Base-by-base conservation (phyloP, 2,888 invertebrate species). In the Dione juno region DNA sequence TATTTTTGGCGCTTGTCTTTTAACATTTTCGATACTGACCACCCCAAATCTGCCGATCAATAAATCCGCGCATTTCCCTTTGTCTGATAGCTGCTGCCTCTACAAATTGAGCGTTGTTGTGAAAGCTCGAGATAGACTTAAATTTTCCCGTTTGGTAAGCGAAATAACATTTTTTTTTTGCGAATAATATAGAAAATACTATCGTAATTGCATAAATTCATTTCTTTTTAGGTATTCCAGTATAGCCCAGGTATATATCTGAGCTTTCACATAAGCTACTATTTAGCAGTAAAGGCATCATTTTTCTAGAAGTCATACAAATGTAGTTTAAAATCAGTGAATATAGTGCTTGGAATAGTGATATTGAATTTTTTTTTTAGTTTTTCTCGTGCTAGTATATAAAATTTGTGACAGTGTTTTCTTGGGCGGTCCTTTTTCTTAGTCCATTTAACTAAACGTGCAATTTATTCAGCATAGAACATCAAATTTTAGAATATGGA, bases 341-440 rank as follows among this genome's bases (percentile, higher is more conserved):
- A 11, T 14, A 43, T 45, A 61, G 61, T 61, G 61, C 61, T 61
- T 61, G n/a, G n/a, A n/a, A 59, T 61, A 61, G 61, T 61, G 45
- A 8, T 61, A n/a, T 7, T 61, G 8, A 19, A 41, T 59, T 10
- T 10, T 2, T 5, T 57, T 37, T 37, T 28, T 21, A 28, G 21
- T 28, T 45, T 45, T 13, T 35, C n/a, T n/a, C 45, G 43, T 45
- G 43, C 28, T 7, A 21, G 13, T 10, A 45, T 28, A 28, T 6
- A 21, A 7, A 0, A 61, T 6, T 11, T 35, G n/a, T 35, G 28
- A 11, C n/a, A 6, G 11, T 45, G 45, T 21, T 21, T 28, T 10
- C n/a, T 9, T n/a, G 11, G 1, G 11, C 0, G 10, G 45, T 61
- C 43, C 45, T 61, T 61, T 45, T 45, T 35, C 21, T 14, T 61